Conservation (phyloP, 2,113 vertebrate species). For the Bucco capensis region DNA sequence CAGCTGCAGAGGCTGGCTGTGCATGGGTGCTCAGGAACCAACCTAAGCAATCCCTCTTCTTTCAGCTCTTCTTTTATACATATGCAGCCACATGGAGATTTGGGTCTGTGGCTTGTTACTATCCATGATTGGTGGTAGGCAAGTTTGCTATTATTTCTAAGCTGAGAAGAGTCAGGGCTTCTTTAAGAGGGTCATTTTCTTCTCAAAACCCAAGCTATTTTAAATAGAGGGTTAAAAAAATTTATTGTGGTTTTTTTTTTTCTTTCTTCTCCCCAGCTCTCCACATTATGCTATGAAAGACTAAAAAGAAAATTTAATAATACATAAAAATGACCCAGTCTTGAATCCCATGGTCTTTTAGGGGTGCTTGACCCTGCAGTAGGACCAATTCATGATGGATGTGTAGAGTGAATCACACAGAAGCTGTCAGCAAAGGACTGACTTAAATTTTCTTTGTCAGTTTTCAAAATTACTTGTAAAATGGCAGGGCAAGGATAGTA, state of each 20-base stretch:
- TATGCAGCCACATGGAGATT: background rate
- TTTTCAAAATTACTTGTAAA: background rate
- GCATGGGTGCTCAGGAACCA: rapidly evolving
- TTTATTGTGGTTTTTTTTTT: rapidly evolving
- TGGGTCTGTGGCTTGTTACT: background rate
- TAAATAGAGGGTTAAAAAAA: background rate
- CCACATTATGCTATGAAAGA: background rate
- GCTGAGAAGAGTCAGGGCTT: background rate
- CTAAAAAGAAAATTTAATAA: background rate
- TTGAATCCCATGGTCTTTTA: background rate
- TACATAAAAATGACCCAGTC: background rate
- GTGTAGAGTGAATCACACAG: background rate
- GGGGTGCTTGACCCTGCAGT: background rate
- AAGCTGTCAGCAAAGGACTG: background rate
- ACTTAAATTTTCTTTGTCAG: background rate
- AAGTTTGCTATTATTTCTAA: background rate
- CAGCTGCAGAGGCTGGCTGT: background rate
- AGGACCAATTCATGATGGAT: background rate
- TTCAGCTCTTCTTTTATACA: background rate
- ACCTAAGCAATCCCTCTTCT: background rate
- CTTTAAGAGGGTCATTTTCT: background rate
- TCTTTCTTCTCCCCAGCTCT: background rate
- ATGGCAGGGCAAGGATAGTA: background rate
- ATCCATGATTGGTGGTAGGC: no score
- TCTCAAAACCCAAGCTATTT: background rate